phyloP scores from a whole-genome alignment of 2,797 vertebrate genomes.

The Acipenser transmontanus region DNA sequence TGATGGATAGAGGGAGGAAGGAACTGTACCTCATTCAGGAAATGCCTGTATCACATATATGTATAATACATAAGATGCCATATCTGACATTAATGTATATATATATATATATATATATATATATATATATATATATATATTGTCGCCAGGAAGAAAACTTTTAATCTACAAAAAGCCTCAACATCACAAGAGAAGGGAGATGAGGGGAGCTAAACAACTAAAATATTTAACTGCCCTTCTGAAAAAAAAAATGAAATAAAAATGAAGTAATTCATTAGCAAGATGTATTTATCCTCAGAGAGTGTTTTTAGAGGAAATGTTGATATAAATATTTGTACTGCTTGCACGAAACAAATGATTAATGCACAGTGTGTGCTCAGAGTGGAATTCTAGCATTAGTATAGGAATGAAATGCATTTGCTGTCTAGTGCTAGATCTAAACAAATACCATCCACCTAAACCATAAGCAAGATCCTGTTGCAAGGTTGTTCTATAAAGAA shows the following conservation, averaged over 20 bases:
- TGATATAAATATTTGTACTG: conserved; percentile 1
- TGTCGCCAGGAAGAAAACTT: conserved; percentile 13
- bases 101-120: no score
- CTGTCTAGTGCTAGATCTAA: conserved; percentile 51
- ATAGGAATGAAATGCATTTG: conserved; percentile 46
- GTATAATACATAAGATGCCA: no score
- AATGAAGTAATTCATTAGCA: not conserved
- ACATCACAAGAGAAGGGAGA: not conserved
- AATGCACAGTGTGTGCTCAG: not conserved
- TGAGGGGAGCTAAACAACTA: not conserved
- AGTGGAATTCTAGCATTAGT: conserved; percentile 33
- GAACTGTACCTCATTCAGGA: no score
- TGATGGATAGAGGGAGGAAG: no score
- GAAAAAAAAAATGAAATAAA: not conserved
- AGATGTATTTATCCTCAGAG: not conserved
- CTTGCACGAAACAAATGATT: not conserved
- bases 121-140: no score
- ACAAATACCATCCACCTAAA: conserved; percentile 49
- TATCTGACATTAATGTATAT: no score
- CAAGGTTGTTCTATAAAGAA: conserved; percentile 58
- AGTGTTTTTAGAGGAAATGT: not conserved
- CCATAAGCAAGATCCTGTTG: conserved; percentile 41
- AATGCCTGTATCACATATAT: no score
- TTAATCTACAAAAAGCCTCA: not conserved
- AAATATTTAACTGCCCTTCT: not conserved